phyloP scores from a whole-genome alignment of 2,888 invertebrate species.

The Platerodrilus igneus region DNA sequence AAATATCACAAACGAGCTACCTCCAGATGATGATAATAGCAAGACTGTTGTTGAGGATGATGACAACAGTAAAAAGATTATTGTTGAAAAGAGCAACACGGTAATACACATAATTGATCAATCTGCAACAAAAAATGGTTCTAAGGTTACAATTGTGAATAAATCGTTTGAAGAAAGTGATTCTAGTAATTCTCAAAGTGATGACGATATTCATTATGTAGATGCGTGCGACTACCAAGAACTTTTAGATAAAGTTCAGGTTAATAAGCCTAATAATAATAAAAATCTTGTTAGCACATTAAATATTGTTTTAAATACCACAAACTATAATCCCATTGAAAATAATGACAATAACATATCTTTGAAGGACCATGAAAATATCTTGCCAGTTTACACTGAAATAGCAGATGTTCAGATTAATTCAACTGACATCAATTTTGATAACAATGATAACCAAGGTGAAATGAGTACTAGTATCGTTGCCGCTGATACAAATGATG shows the following conservation, averaged over 20 bases:
- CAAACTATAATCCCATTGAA: no score
- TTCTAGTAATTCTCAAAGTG: slow-evolving; percentile 13
- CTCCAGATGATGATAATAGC: neutral
- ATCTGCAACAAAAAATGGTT: slow-evolving; percentile 11
- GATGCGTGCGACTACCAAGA: no score
- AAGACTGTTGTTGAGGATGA: slow-evolving; percentile 5
- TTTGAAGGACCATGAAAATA: no score
- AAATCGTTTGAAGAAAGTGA: slow-evolving; percentile 24
- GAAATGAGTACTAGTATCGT: no score
- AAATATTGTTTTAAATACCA: slow-evolving; percentile 26
- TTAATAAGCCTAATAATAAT: neutral
- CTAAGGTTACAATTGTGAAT: slow-evolving; percentile 11
- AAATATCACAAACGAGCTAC: slow-evolving; percentile 14
- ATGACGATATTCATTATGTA: slow-evolving; percentile 20
- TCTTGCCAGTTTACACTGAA: no score
- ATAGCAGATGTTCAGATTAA: no score
- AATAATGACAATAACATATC: no score
- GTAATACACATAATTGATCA: slow-evolving; percentile 42
- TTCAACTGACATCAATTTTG: no score
- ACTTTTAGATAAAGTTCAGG: neutral
- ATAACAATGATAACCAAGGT: neutral
- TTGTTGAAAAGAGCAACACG: slow-evolving; percentile 45
- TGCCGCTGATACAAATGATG: no score
- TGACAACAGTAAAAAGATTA: slow-evolving; percentile 31
- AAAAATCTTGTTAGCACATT: slow-evolving; percentile 28